A percentile compares a stretch with the other conserved stretches of the same genome.
phyloP scores from a whole-genome alignment of 1,140 invertebrate species.

The Drosophila punjabiensis region DNA sequence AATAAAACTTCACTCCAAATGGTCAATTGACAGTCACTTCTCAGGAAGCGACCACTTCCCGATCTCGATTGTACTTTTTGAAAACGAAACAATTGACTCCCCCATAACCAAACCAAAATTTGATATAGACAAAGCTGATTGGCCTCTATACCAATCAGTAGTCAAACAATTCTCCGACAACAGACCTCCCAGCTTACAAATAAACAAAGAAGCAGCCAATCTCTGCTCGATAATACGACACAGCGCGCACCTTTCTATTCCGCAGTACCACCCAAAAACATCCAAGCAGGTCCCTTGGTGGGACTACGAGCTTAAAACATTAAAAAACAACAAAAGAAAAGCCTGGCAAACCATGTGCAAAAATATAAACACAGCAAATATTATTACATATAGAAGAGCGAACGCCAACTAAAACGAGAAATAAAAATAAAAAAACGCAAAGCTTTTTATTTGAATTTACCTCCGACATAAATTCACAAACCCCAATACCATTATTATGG shows the following conservation, averaged over 20 bases:
- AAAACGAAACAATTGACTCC: too few species aligned
- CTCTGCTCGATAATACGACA: slow-evolving; percentile 1
- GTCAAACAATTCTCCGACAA: background rate
- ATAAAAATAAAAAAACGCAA: background rate
- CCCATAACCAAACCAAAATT: background rate
- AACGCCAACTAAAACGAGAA: background rate
- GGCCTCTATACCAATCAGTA: background rate
- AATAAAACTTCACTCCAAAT: too few species aligned
- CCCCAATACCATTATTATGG: background rate
- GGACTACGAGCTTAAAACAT: slow-evolving; percentile 7
- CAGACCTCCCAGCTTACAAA: background rate
- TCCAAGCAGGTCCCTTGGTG: slow-evolving; percentile 22
- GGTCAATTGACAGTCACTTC: too few species aligned
- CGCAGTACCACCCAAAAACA: slow-evolving; percentile 9
- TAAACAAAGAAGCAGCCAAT: slow-evolving; percentile 2
- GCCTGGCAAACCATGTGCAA: slow-evolving; percentile 1
- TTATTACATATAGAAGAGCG: background rate
- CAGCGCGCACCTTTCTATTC: background rate
- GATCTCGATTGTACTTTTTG: too few species aligned
- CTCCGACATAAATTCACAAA: background rate
- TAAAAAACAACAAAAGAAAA: slow-evolving; percentile 34
- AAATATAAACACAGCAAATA: background rate
- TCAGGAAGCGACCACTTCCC: too few species aligned
- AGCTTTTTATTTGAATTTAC: background rate
- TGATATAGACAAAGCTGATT: background rate